These are phyloP conservation scores for Paralichthys olivaceus DNA, from an alignment of 2,113 vertebrate species.

Conservation along the genomic window DNA sequence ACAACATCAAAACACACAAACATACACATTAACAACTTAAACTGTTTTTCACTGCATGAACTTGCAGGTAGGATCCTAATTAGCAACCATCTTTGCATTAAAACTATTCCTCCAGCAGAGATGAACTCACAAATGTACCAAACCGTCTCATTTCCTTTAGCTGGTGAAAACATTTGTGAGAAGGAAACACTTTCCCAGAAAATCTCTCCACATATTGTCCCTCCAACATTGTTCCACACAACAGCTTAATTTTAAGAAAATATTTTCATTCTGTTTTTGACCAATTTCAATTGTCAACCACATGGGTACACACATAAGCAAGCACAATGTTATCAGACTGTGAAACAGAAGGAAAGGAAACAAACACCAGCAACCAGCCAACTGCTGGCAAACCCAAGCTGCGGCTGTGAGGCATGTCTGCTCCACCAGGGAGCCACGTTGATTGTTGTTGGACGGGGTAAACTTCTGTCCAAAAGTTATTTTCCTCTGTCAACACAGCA, in stretches of 20 bases:
- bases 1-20: background rate
- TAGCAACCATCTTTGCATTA: background rate
- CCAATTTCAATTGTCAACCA: slow-evolving; percentile 43
- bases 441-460: slow-evolving; percentile 11
- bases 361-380: slow-evolving; percentile 44
- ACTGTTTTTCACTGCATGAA: background rate
- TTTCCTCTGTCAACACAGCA: slow-evolving; percentile 13
- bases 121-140: background rate
- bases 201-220: slow-evolving; percentile 6
- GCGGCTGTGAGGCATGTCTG: slow-evolving; percentile 23
- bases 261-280: slow-evolving; percentile 34
- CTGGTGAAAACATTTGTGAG: background rate
- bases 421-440: slow-evolving; percentile 20
- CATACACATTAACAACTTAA: background rate
- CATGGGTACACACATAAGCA: slow-evolving; percentile 9
- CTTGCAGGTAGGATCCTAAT: background rate
- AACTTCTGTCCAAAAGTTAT: slow-evolving; percentile 34
- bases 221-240: background rate
- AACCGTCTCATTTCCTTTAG: background rate
- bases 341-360: slow-evolving; percentile 51
- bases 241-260: slow-evolving; percentile 14
- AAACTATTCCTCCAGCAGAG: background rate
- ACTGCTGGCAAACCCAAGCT: slow-evolving; percentile 34
- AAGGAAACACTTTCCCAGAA: slow-evolving; percentile 11
- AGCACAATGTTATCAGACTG: slow-evolving; percentile 44